A percentile compares a stretch with the other conserved stretches of the same genome.
phyloP scores from a whole-genome alignment of 2,113 vertebrate genomes.

The Mus spicilegus region DNA sequence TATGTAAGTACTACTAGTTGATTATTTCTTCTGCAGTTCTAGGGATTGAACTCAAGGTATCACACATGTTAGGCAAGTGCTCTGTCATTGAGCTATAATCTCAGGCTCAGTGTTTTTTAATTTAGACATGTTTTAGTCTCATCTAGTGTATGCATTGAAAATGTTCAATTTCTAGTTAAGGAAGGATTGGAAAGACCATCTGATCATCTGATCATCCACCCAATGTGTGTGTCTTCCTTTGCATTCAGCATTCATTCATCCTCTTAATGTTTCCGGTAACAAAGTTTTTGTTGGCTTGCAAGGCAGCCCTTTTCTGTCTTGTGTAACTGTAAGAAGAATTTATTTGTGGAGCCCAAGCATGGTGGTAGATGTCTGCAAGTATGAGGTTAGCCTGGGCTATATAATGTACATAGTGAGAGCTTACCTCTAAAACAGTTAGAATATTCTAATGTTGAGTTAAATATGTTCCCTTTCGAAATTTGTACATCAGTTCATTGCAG shows the following conservation, averaged over 20 bases:
- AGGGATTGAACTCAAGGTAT: background rate
- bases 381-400: background rate
- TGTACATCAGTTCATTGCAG: slow-evolving; percentile 28
- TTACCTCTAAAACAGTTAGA: background rate
- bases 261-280: slow-evolving; percentile 51
- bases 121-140: slow-evolving; percentile 53
- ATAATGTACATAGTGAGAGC: background rate
- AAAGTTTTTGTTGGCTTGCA: slow-evolving; percentile 21
- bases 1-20: slow-evolving; percentile 86
- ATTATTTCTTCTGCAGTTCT: background rate
- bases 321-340: slow-evolving; percentile 32
- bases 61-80: background rate
- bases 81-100: background rate
- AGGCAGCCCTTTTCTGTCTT: slow-evolving; percentile 16
- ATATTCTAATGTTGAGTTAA: slow-evolving; percentile 29
- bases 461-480: background rate
- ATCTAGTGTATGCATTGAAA: slow-evolving; percentile 28
- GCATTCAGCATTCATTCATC: background rate
- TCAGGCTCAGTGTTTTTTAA: slow-evolving; percentile 10
- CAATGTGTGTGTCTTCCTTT: slow-evolving; percentile 38
- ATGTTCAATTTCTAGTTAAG: slow-evolving; percentile 54
- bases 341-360: background rate
- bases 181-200: slow-evolving; percentile 28
- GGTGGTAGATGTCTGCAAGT: background rate
- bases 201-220: background rate